A percentile compares a stretch with the other conserved stretches of the same genome.
Evolutionary conservation across 2,888 invertebrate species (phyloP).

Genomic region (Proisotoma minuta): DNA sequence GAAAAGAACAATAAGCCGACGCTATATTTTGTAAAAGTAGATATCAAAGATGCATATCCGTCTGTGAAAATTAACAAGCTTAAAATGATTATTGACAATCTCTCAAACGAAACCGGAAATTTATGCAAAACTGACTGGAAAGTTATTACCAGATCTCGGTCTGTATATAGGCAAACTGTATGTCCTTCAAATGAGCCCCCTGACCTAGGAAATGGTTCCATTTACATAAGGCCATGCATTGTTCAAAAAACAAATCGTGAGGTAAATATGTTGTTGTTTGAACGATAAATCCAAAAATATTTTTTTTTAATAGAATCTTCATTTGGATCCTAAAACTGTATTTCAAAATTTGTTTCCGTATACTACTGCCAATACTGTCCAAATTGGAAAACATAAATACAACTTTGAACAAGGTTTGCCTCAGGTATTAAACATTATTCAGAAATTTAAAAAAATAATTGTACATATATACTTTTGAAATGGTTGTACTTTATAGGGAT

Average conservation of each 20-base stretch:
- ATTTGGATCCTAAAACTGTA: not conserved
- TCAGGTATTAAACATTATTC: conserved; percentile 23
- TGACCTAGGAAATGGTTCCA: conserved; percentile 19
- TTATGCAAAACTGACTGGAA: not conserved
- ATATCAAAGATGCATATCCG: conserved; percentile 40
- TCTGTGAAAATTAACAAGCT: conserved; percentile 24
- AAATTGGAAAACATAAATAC: conserved; percentile 26
- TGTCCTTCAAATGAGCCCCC: conserved; percentile 3
- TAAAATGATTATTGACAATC: conserved; percentile 20
- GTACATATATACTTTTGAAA: not conserved
- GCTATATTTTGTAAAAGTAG: conserved; percentile 31
- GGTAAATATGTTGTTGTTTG: too few species aligned
- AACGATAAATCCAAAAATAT: too few species aligned
- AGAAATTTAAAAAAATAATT: conserved; percentile 4
- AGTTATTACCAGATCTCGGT: not conserved
- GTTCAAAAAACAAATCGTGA: conserved; percentile 9
- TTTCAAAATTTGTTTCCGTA: not conserved
- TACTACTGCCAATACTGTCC: conserved; percentile 12
- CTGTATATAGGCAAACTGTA: conserved; percentile 7
- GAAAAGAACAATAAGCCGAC: conserved; percentile 13
- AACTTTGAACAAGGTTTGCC: conserved; percentile 35
- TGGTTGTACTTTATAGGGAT: conserved; percentile 31
- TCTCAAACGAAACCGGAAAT: not conserved
- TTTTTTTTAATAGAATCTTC: not conserved
- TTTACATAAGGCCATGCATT: conserved; percentile 23